Percentiles rank a stretch among this genome's conserved stretches.
Conservation (phyloP, 1,140 invertebrate genomes). For the Ips nitidus region DNA sequence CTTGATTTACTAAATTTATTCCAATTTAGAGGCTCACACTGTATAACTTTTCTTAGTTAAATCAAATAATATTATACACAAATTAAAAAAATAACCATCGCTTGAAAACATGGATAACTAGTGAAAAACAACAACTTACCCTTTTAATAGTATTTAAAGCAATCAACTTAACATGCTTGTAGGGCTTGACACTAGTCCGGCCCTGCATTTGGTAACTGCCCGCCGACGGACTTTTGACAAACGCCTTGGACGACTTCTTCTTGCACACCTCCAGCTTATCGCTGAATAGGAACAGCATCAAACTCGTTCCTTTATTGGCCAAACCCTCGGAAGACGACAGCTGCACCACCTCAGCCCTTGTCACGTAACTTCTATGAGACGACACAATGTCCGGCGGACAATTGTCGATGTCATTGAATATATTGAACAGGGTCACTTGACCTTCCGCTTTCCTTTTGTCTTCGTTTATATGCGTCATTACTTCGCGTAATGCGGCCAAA, state of each 20-base stretch:
- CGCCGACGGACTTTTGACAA: conserved; percentile 63
- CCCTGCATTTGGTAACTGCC: conserved; percentile 36
- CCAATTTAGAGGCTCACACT: neutral
- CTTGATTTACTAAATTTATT: too few species aligned
- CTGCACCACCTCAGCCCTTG: conserved; percentile 86
- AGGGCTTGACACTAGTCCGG: conserved; percentile 64
- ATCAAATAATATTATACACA: too few species aligned
- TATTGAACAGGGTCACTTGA: conserved; percentile 94
- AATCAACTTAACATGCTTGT: conserved; percentile 89
- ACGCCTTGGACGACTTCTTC: conserved; percentile 77
- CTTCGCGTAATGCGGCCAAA: conserved; percentile 84
- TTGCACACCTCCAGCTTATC: conserved; percentile 93
- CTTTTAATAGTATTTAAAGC: conserved; percentile 84
- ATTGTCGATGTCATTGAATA: conserved; percentile 96
- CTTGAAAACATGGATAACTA: neutral
- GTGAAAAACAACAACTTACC: conserved; percentile 56
- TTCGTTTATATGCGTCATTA: conserved; percentile 96
- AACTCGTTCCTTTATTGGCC: conserved; percentile 78
- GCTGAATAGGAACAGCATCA: conserved; percentile 90
- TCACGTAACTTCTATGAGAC: conserved; percentile 86
- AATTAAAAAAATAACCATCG: too few species aligned
- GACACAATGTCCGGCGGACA: conserved; percentile 91
- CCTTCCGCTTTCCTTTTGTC: conserved; percentile 94
- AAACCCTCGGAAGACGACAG: conserved; percentile 73
- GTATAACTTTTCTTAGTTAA: neutral